Base-by-base conservation (phyloP, 2,113 vertebrate species). In the Pelecanus crispus region DNA sequence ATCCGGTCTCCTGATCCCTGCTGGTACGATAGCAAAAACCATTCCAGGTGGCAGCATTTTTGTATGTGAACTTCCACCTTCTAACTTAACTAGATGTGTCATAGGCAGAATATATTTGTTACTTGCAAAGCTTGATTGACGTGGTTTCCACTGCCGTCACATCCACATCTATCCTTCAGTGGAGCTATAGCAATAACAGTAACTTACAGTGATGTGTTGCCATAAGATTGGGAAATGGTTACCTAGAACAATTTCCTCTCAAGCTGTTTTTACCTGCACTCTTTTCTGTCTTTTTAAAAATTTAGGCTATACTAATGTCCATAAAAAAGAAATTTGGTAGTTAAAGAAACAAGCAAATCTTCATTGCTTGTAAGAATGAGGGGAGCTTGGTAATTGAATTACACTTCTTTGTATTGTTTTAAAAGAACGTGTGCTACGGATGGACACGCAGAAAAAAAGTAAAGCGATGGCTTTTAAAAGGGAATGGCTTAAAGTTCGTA, bases 361-460 rank as follows among this genome's bases (percentile, higher is more conserved):
- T 79, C 16, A 6, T 2, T 31, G 44, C 11, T 44, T 5, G 34
- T 9, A n/a, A 44, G 45, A 59, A 56, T 3, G 32, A 61, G 40
- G 34, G 38, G 17, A 78, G 29, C 16, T n/a, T 20, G 71, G 44
- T 52, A 24, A 38, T 73, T 38, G 67, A 42, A 26, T 80, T 47
- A 8, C 5, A 1, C 34, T 36, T 49, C 38, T 34, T 74, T 10
- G 1, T 20, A 10, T 9, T 32, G 20, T 18, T 38, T 53, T 47
- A 34, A 53, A 44, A 8, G 28, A 56, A 9, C 3, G 1, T 0
- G 5, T 50, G 58, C 26, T 55, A 40, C 13, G 32, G 29, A 14
- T 16, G 12, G 55, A 29, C 38, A 1, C 2, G 3, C 9, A 50
- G 22, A 17, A 7, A 32, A 62, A 70, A 26, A 24, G 21, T 11